Base-by-base conservation (phyloP, 2,113 vertebrate species). In the Pipra filicauda region DNA sequence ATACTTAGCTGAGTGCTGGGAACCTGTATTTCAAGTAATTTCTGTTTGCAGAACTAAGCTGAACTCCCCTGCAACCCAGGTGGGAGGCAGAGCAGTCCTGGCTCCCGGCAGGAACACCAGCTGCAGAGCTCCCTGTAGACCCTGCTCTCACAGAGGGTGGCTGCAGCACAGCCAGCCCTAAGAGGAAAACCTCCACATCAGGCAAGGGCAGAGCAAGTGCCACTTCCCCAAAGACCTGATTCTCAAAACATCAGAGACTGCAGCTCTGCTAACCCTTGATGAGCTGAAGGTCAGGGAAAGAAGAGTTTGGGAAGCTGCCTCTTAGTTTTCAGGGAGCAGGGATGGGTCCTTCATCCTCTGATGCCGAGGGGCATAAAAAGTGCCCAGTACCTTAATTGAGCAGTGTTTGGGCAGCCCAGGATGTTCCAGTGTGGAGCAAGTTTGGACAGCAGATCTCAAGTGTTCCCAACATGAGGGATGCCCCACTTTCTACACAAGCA, bases 21-120 rank as follows among this genome's bases (percentile, higher is more conserved):
- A 97, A 97, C 95, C 94, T 81, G 95, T 92, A 95, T 95, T 97
- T 97, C 91, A 95, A 91, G 96, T 93, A 3, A 44, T 89, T 93
- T 96, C 69, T 96, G 93, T 96, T 95, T 96, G 94, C 86, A 95
- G 93, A 96, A 89, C 86, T 86, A 74, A 88, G 64, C 55, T 74
- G 79, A 95, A 77, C 88, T 93, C 75, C 79, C 52, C 69, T 93
- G 83, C 43, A 88, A 67, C 72, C 83, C 73, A 78, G 86, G 86
- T 81, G 89, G 96, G 95, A 77, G 76, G 95, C 86, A 93, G 52
- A 95, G 89, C 79, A 89, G 52, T 65, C 69, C 76, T 85, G 1
- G 31, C 90, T 94, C 14, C 30, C 1, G 4, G 77, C 85, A 57
- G 54, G 30, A 77, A 57, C 7, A 2, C 1, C 15, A 67, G 30